Conservation (phyloP, 2,888 invertebrate species). For the Heteropelma amictum region DNA sequence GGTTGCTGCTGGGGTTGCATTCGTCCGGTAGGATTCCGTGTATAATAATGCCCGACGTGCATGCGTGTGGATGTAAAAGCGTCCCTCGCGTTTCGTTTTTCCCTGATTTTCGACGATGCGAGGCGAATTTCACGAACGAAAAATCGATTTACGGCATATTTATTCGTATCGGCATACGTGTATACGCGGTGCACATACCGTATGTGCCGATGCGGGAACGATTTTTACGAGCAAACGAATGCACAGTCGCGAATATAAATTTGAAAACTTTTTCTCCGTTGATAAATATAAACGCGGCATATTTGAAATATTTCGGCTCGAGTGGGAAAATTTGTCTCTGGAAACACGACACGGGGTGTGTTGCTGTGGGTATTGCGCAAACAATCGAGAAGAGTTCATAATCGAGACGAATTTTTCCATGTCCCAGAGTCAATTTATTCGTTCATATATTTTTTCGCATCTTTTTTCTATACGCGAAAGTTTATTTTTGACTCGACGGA, state of each 20-base stretch:
- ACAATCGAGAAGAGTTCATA: too few species aligned
- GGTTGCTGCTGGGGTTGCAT: constrained; percentile 30
- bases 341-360: neutral
- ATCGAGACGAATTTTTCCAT: too few species aligned
- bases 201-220: neutral
- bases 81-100: constrained; percentile 15
- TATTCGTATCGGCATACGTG: constrained; percentile 23
- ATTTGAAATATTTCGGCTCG: neutral
- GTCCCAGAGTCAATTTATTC: too few species aligned
- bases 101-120: constrained; percentile 46
- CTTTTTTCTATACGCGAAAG: too few species aligned
- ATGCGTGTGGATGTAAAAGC: neutral
- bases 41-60: neutral
- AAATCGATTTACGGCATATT: constrained; percentile 41
- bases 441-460: too few species aligned
- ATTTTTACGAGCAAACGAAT: constrained; percentile 7
- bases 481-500: too few species aligned
- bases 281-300: neutral
- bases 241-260: constrained; percentile 32
- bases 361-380: too few species aligned
- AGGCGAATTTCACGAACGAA: constrained; percentile 40
- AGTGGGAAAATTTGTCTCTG: neutral
- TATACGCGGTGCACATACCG: neutral
- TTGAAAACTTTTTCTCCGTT: constrained; percentile 20
- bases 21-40: neutral